Base-by-base conservation (phyloP, 1,140 invertebrate species). In the Drosophila malerkotliana region DNA sequence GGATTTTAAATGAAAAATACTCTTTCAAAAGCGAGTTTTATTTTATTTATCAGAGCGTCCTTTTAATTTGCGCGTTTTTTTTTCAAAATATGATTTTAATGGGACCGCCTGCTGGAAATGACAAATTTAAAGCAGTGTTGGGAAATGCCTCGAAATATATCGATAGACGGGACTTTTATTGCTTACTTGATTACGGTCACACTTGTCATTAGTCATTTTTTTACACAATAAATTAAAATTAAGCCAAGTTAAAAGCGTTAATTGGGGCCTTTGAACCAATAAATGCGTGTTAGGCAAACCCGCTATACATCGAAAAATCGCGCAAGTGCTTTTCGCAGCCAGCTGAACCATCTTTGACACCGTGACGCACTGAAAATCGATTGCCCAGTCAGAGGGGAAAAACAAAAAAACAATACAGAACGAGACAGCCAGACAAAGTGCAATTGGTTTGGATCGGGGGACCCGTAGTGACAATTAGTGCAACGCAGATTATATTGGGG, bases 191-290 rank as follows among this genome's bases (percentile, higher is more conserved):
- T 18, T 39, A 15, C 41, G 67, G 71, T 39, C 68, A 74, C 72
- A 75, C 55, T 60, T 5, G 51, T 41, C 60, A 85, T 85, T 85
- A 85, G 82, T 85, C 82, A 85, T 62, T 87, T 78, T 75, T 87
- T 85, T 77, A 74, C 77, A 72, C 47, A 87, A 57, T 68, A 63
- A 79, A 64, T 49, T 49, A 45, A 69, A 77, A 59, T 87, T 75
- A 58, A 64, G 64, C 73, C 63, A 75, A 61, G 62, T 58, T 34
- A 37, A n/a, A 48, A 59, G 18, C 39, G 44, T 34, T 15, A 64
- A 28, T 61, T 63, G 54, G 9, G 44, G 14, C 15, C 45, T 18
- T 78, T 48, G 18, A 68, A 60, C 59, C 37, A 14, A 64, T 32
- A 6, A 9, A 34, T 18, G 21, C 24, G 26, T 26, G 0, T 14